These are phyloP conservation scores for Phalacrocorax carbo DNA, from an alignment of 2,113 vertebrate species.

Conservation along the genomic window DNA sequence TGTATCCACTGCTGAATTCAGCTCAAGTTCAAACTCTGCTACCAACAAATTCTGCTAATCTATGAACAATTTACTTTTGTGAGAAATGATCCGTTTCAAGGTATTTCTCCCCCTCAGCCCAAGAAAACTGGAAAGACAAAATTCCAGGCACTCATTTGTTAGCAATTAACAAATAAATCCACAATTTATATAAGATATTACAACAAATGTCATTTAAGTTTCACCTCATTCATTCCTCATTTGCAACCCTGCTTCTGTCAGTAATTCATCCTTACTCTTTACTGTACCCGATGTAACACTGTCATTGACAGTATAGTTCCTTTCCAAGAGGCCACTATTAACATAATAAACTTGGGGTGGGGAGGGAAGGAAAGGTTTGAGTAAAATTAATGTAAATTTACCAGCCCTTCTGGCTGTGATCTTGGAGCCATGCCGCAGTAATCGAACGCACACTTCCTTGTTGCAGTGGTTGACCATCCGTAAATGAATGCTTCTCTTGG, in stretches of 20 bases:
- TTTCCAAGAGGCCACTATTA: not conserved
- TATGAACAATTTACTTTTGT: not conserved
- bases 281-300: not conserved
- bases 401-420: constrained; percentile 80
- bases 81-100: not conserved
- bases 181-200: not conserved
- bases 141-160: not conserved
- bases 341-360: not conserved
- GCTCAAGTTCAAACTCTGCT: not conserved
- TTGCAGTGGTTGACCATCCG: constrained; percentile 91
- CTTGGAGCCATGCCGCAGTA: constrained; percentile 84
- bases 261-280: not conserved
- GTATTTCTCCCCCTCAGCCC: not conserved
- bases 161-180: not conserved
- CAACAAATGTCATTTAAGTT: not conserved
- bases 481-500: constrained; percentile 85
- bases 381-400: constrained; percentile 62
- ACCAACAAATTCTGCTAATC: not conserved
- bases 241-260: not conserved
- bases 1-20: not conserved
- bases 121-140: not conserved
- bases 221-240: not conserved
- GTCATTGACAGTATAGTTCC: not conserved
- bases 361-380: not conserved
- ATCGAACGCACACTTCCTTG: constrained; percentile 86